These are phyloP conservation scores for Pseudococcus viburni DNA, from an alignment of 2,888 invertebrate species.

Conservation along the genomic window DNA sequence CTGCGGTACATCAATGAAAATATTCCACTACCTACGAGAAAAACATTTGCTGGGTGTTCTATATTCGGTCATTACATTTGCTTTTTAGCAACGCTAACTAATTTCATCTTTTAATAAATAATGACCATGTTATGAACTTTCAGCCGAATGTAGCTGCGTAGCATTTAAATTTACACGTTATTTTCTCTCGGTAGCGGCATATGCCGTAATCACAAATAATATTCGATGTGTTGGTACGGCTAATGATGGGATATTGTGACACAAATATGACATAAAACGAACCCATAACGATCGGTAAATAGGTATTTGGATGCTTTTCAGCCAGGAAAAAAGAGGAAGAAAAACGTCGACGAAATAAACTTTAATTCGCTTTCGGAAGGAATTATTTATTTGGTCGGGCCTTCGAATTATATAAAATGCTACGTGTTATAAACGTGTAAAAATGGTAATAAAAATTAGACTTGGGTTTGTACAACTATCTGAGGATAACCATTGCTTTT, in stretches of 20 bases:
- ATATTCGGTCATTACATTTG: neutral
- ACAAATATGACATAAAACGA: conserved; percentile 5
- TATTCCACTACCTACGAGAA: neutral
- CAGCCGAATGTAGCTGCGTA: neutral
- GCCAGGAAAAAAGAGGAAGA: neutral
- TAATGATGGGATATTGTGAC: conserved; percentile 16
- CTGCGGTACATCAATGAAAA: neutral
- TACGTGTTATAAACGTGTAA: neutral
- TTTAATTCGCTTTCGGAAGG: neutral
- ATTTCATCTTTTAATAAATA: conserved; percentile 39
- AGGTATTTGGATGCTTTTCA: neutral
- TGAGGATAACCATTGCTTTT: neutral
- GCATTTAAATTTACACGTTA: conserved; percentile 8
- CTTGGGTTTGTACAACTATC: neutral
- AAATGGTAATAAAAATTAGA: neutral
- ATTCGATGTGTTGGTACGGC: neutral
- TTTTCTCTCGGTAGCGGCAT: neutral
- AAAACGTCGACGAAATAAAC: neutral
- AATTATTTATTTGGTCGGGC: neutral
- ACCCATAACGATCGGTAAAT: neutral
- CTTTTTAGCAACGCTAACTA: neutral
- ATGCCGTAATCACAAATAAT: neutral
- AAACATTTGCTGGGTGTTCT: neutral
- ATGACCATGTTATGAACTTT: conserved; percentile 9
- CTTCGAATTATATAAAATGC: neutral